Percentiles rank a stretch among this genome's conserved stretches.
Conservation (phyloP, 2,113 vertebrate genomes). For the Sphyrna mokarran region DNA sequence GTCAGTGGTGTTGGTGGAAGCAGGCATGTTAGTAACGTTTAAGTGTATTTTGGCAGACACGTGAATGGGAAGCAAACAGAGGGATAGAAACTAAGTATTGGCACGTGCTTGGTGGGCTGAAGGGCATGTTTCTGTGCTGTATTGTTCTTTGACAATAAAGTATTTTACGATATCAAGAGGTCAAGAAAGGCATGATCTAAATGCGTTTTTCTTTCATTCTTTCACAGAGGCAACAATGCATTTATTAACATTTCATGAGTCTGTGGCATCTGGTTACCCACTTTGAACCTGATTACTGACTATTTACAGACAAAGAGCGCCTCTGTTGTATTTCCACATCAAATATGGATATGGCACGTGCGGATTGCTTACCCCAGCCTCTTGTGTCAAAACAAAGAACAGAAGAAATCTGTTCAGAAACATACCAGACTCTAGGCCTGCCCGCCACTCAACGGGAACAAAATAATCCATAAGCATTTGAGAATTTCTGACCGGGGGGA, state of each 20-base stretch:
- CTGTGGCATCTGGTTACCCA: not conserved
- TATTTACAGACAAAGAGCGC: not conserved
- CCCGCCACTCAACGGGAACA: not conserved
- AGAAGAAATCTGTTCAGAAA: not conserved
- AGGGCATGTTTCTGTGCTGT: too few species aligned
- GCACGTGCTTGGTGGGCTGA: too few species aligned
- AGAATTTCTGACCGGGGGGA: not conserved
- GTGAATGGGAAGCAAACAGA: too few species aligned
- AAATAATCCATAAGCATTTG: not conserved
- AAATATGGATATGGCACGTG: not conserved
- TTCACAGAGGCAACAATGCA: not conserved
- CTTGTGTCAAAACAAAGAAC: not conserved
- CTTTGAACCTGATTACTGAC: not conserved
- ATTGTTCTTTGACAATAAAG: not conserved
- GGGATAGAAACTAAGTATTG: too few species aligned
- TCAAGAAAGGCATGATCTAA: not conserved
- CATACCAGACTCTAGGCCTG: not conserved
- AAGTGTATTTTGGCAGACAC: too few species aligned
- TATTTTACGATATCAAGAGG: not conserved
- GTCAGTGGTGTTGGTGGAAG: too few species aligned
- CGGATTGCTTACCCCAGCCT: not conserved
- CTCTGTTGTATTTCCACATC: not conserved
- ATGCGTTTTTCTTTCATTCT: not conserved
- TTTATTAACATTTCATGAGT: not conserved
- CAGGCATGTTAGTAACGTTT: too few species aligned